Base-by-base conservation (phyloP, 2,797 vertebrate species). In the Benthosema pterotum region DNA sequence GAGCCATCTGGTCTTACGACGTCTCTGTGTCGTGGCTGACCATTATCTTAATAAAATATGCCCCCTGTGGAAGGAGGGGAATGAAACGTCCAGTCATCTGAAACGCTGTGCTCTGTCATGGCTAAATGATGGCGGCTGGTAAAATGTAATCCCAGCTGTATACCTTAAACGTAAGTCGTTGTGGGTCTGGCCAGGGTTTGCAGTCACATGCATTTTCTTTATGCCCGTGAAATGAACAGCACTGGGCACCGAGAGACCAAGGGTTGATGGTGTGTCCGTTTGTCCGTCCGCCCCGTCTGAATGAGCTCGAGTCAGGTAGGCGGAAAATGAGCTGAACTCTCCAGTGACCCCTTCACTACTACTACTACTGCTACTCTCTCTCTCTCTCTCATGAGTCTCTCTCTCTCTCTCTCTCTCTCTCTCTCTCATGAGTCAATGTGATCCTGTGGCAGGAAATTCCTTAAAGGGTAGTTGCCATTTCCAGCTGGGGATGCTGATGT, bases 321-420 rank as follows among this genome's bases (percentile, higher is more conserved):
- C 71, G 49, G 54, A 77, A 83, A 89, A 89, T 71, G 69, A 88
- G 82, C 63, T 75, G 58, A 52, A 69, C 51, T 63, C 71, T 64
- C 59, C 11, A n/a, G 3, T 62, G 65, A 71, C 38, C 71, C 74
- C 48, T 76, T 47, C 32, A 0, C 63, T 49, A 57, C 71, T 25
- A n/a, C n/a, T n/a, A n/a, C n/a, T n/a, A n/a, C n/a, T n/a, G n/a
- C 22, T 25, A n/a, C 22, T 1, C 22, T 25, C 22, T 25, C 22
- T 51, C 59, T 57, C 11, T 52, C 57, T 22, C 67, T 16, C 14
- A 8, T 61, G 59, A 43, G 43, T 57, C 83, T 25, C 22, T 25
- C 22, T 1, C 22, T 25, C 22, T 25, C 22, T 25, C 22, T 25
- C 22, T 1, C 22, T 25, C 22, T 25, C 22, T 51, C 59, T 57